Evolutionary conservation across 2,113 vertebrate genomes (phyloP), one percentile per base, ranked within the genome.

Genomic region (Xenopus laevis): DNA sequence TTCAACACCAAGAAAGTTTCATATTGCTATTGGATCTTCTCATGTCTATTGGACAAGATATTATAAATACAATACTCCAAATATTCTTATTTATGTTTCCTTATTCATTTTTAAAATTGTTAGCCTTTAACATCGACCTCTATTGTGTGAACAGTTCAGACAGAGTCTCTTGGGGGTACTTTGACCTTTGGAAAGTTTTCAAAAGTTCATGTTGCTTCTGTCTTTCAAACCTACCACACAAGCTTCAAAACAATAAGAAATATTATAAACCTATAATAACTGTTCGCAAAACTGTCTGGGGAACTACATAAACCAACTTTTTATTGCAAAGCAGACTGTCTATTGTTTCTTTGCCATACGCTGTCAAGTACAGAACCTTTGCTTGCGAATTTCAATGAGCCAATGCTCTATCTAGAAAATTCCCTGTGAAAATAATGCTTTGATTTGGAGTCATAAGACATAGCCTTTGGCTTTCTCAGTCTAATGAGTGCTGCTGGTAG

Each of bases 381-480:
- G 30, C 71, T 72, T 53, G 12, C 17, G 10, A 46, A 65, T 44
- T 64, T 65, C 62, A 40, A 44, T 58, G 61, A 23, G 47, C 47
- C 47, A 50, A 50, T 50, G 11, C 47, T 27, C 53, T 15, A n/a
- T 57, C n/a, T 57, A 50, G 62, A 45, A 52, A 18, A 57, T 65
- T 65, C 46, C 64, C 52, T 72, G 61, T 72, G 61, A 72, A 72
- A 72, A 21, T 65, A 15, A n/a, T 72, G 47, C 61, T 72, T 65
- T 72, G 27, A 50, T 61, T 72, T 33, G 13, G 60, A 63, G 73
- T 63, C 65, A n/a, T 27, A 53, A 69, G 65, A 63, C n/a, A 68
- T 68, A 44, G 73, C 73, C 65, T 76, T 76, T 45, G 73, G 66
- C 73, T 69, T 68, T 69, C 66, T 74, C 18, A 40, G 62, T 61